Conservation (phyloP, 2,113 vertebrate genomes). For the Thamnaconus septentrionalis region DNA sequence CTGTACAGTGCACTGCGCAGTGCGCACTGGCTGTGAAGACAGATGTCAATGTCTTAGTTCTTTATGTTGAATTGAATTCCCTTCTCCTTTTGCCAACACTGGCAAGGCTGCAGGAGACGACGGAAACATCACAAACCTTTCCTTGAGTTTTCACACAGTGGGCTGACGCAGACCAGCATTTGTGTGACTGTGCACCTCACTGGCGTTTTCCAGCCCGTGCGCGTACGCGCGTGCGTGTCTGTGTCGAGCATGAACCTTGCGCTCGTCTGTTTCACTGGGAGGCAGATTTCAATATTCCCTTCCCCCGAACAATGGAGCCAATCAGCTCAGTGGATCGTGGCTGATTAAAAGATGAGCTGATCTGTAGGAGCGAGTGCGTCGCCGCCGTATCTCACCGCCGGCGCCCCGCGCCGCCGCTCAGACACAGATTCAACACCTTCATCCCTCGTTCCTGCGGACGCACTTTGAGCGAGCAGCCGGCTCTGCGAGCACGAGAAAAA, state of each 20-base stretch:
- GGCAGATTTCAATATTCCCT: conserved; percentile 37
- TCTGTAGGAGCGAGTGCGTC: conserved; percentile 24
- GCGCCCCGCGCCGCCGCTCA: conserved; percentile 22
- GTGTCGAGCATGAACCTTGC: not conserved
- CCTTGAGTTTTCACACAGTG: too few species aligned
- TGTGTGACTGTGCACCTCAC: conserved; percentile 4
- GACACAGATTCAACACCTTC: conserved; percentile 25
- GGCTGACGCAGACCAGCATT: conserved; percentile 49
- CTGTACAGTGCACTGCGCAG: too few species aligned
- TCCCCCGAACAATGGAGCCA: conserved; percentile 61
- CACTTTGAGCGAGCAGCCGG: conserved; percentile 22
- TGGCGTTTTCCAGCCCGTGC: too few species aligned
- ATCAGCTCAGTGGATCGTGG: conserved; percentile 58
- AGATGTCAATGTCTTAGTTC: too few species aligned
- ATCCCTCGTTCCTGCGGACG: conserved; percentile 18
- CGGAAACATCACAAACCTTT: too few species aligned
- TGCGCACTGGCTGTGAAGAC: too few species aligned
- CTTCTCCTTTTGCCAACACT: too few species aligned
- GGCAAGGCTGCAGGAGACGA: too few species aligned
- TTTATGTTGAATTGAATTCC: too few species aligned
- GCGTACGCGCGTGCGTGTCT: conserved; percentile 22
- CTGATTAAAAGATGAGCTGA: conserved; percentile 58
- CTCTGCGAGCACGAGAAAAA: conserved; percentile 23
- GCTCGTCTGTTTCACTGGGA: conserved; percentile 35
- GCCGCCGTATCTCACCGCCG: conserved; percentile 25